A percentile compares a stretch with the other conserved stretches of the same genome.
Evolutionary conservation across 2,113 vertebrate species (phyloP).

Genomic region (Boleophthalmus pectinirostris): DNA sequence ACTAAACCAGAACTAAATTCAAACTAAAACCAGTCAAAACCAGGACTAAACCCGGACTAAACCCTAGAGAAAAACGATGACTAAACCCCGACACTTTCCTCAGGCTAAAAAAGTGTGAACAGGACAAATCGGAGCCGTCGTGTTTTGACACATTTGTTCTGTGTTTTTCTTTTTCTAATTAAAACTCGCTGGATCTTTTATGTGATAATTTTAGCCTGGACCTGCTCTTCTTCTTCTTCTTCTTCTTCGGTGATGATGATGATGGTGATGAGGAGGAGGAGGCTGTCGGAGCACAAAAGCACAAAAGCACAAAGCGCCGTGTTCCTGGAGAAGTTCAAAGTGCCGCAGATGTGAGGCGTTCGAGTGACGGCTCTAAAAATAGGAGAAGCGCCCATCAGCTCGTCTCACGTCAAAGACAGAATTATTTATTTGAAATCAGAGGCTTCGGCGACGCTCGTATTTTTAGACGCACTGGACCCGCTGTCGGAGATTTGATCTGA

Average conservation of each 20-base stretch:
- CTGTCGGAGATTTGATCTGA: neutral
- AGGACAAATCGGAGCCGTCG: too few relatives aligned
- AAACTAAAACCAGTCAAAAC: neutral
- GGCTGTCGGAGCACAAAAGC: neutral
- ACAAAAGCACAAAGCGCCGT: neutral
- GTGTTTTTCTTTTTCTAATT: neutral
- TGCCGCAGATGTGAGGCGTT: neutral
- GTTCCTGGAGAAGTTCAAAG: neutral
- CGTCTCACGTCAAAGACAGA: neutral
- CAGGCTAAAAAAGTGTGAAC: too few relatives aligned
- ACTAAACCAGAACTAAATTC: too few relatives aligned
- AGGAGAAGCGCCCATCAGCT: neutral
- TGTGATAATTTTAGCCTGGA: neutral
- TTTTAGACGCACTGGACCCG: neutral
- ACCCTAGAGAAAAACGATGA: neutral
- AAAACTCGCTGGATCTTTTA: neutral
- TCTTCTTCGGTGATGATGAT: too few relatives aligned
- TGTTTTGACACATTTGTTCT: too few relatives aligned
- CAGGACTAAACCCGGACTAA: neutral
- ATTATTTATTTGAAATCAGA: neutral
- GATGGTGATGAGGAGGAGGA: too few relatives aligned
- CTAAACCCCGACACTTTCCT: neutral
- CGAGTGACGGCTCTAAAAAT: neutral
- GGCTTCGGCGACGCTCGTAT: neutral
- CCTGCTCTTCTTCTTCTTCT: neutral